These are phyloP conservation scores for Cotesia glomerata DNA, from an alignment of 1,140 invertebrate genomes.

Conservation along the genomic window DNA sequence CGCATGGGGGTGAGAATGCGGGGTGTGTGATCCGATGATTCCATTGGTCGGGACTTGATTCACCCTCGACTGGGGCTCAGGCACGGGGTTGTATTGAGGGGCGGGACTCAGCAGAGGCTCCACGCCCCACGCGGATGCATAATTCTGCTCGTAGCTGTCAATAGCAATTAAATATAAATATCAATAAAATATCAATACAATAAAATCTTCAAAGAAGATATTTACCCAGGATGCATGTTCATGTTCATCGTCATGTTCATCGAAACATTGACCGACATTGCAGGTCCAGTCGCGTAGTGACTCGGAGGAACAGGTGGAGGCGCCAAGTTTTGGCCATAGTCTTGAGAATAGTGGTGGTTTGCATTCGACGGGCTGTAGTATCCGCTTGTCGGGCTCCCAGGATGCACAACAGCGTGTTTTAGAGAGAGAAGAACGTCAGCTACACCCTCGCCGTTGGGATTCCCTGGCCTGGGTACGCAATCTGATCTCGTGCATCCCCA, in stretches of 20 bases:
- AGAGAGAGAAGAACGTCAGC: slow-evolving; percentile 85
- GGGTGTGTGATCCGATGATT: slow-evolving; percentile 47
- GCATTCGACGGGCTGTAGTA: slow-evolving; percentile 54
- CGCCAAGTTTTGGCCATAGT: slow-evolving; percentile 55
- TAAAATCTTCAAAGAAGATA: neutral
- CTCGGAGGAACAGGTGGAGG: slow-evolving; percentile 56
- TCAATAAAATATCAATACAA: neutral
- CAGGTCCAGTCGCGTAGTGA: slow-evolving; percentile 64
- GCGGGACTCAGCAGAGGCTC: slow-evolving; percentile 61
- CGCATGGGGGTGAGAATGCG: slow-evolving; percentile 52
- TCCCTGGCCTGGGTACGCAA: slow-evolving; percentile 52
- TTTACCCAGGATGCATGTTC: slow-evolving; percentile 69
- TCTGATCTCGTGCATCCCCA: slow-evolving; percentile 59
- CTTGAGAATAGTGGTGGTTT: slow-evolving; percentile 61
- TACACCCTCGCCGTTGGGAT: slow-evolving; percentile 68
- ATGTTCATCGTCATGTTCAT: slow-evolving; percentile 98
- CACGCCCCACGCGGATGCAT: slow-evolving; percentile 59
- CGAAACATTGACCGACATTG: slow-evolving; percentile 94
- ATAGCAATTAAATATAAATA: neutral
- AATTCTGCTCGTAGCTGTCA: slow-evolving; percentile 58
- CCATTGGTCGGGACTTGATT: slow-evolving; percentile 59
- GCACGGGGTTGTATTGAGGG: slow-evolving; percentile 58
- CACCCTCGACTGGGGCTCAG: slow-evolving; percentile 56
- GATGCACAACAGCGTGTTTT: slow-evolving; percentile 87
- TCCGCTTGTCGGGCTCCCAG: slow-evolving; percentile 65